These are phyloP conservation scores for Coptodon rendalli DNA, from an alignment of 2,113 vertebrate species.

Conservation along the genomic window DNA sequence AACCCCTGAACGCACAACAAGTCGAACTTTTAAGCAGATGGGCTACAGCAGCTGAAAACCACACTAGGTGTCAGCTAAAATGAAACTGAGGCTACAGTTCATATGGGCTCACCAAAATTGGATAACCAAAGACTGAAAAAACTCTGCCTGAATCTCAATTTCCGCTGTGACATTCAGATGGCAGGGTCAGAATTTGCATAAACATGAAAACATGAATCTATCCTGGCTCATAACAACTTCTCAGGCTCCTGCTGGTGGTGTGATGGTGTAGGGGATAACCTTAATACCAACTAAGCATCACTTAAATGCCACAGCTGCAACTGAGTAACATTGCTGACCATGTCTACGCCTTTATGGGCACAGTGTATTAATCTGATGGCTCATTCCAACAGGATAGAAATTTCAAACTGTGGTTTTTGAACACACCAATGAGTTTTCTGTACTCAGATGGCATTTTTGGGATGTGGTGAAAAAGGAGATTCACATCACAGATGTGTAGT, in stretches of 20 bases:
- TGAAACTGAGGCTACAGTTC: not conserved
- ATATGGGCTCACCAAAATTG: not conserved
- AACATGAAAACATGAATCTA: not conserved
- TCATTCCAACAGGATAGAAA: not conserved
- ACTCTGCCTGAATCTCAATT: not conserved
- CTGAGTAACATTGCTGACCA: not conserved
- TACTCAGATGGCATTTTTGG: not conserved
- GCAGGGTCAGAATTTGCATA: not conserved
- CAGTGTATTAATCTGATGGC: not conserved
- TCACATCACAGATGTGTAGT: not conserved
- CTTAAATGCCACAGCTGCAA: not conserved
- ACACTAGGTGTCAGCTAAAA: not conserved
- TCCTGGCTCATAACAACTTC: not conserved
- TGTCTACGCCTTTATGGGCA: not conserved
- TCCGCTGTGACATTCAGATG: not conserved
- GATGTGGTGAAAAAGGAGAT: not conserved
- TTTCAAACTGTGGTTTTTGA: not conserved
- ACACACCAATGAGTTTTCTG: not conserved
- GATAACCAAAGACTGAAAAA: not conserved
- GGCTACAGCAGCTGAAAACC: not conserved
- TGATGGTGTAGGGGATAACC: not conserved
- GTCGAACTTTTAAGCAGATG: not conserved
- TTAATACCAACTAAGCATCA: not conserved
- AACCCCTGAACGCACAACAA: not conserved
- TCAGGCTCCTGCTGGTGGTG: not conserved